A percentile compares a stretch with the other conserved stretches of the same genome.
Conservation (phyloP, 2,113 vertebrate species). For the Ptilonorhynchus violaceus region DNA sequence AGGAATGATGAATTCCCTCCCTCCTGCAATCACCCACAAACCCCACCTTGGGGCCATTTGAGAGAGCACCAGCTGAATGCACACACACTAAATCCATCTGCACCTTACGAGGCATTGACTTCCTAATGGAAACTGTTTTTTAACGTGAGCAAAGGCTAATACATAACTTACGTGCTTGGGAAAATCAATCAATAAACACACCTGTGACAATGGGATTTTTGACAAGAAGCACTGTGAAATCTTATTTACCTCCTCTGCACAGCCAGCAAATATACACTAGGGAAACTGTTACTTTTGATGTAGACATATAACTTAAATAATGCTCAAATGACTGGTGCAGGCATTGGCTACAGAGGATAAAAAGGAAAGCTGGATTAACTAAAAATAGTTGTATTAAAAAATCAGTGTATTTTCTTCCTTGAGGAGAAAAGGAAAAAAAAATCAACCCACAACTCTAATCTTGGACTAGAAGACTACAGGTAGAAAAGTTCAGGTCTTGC, state of each 20-base stretch:
- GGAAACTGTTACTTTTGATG: conserved; percentile 11
- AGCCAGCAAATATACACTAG: conserved; percentile 1
- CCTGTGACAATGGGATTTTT: conserved; percentile 13
- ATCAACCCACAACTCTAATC: conserved; percentile 28
- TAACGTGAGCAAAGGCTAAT: background rate
- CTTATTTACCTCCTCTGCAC: conserved; percentile 19
- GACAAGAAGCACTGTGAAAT: conserved; percentile 5
- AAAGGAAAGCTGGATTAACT: conserved; percentile 37
- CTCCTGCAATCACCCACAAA: background rate
- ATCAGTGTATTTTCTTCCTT: conserved; percentile 11
- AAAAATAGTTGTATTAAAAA: conserved; percentile 55
- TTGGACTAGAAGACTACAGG: conserved; percentile 38
- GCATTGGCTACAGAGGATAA: background rate
- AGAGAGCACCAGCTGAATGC: background rate
- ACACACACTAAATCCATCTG: background rate
- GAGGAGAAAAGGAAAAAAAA: background rate
- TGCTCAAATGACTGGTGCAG: background rate
- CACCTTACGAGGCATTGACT: background rate
- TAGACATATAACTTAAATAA: conserved; percentile 20
- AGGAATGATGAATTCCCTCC: background rate
- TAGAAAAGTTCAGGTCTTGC: conserved; percentile 65
- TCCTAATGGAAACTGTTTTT: background rate
- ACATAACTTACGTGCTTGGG: background rate
- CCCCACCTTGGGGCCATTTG: background rate
- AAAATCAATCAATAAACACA: background rate